Evolutionary conservation across 1,140 invertebrate genomes (phyloP).

Genomic region (Drosophila murphyi): DNA sequence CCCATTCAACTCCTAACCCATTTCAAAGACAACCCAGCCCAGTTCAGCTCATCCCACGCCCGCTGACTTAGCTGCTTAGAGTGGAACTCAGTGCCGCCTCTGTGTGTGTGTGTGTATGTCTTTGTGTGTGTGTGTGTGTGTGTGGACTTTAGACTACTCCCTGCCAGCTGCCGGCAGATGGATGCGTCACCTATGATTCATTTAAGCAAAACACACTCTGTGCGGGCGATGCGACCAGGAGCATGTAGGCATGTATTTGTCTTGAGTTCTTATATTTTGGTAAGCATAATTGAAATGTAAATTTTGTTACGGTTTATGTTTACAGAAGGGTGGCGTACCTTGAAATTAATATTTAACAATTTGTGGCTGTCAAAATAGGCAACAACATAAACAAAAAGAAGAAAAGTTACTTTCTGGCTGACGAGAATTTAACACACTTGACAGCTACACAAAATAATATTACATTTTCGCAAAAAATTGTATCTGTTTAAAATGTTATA

Average conservation of each 20-base stretch:
- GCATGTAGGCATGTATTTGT: constrained; percentile 29
- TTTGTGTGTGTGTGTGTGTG: neutral
- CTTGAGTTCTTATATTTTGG: constrained; percentile 45
- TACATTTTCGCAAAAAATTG: too few species aligned
- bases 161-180: constrained; percentile 21
- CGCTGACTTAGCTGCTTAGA: neutral
- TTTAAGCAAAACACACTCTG: neutral
- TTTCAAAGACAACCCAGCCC: neutral
- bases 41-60: constrained; percentile 3
- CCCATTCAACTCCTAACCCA: neutral
- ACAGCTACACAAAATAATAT: too few species aligned
- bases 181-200: constrained; percentile 26
- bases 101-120: neutral
- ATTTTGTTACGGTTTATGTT: constrained; percentile 51
- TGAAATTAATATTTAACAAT: constrained; percentile 66
- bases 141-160: constrained; percentile 6
- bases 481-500: too few species aligned
- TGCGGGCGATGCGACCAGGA: constrained; percentile 13
- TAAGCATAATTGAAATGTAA: constrained; percentile 78
- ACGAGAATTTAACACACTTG: neutral
- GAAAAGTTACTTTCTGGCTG: neutral
- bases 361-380: constrained; percentile 31
- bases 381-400: constrained; percentile 10
- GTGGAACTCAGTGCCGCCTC: neutral
- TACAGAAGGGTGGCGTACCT: constrained; percentile 28